These are phyloP conservation scores for Entosphenus tridentatus DNA, from an alignment of 2,113 vertebrate genomes.

Conservation along the genomic window DNA sequence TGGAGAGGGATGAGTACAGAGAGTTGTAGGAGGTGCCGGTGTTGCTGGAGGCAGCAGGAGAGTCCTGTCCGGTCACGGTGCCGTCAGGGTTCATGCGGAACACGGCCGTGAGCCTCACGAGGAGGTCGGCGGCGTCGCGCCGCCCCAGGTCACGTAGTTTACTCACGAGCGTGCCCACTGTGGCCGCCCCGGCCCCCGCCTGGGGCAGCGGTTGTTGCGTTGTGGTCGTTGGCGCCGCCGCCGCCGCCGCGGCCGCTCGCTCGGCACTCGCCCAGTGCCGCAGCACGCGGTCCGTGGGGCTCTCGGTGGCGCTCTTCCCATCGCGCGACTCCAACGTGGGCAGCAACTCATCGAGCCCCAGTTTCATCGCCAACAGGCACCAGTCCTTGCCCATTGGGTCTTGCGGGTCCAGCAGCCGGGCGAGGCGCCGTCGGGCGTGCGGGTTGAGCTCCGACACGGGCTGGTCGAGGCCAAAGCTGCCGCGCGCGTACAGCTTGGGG, in stretches of 20 bases:
- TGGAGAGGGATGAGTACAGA: slow-evolving; percentile 83
- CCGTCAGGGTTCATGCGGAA: slow-evolving; percentile 62
- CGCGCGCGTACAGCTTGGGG: slow-evolving; percentile 57
- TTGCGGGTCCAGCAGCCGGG: slow-evolving; percentile 69
- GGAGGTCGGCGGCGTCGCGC: slow-evolving; percentile 73
- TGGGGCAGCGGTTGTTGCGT: not conserved
- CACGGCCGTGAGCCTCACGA: slow-evolving; percentile 57
- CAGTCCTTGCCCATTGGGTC: slow-evolving; percentile 94
- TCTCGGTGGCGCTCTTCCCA: slow-evolving; percentile 28
- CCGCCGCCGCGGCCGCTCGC: not conserved
- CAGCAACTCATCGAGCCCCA: slow-evolving; percentile 70
- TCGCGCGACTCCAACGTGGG: slow-evolving; percentile 53
- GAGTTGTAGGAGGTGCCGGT: slow-evolving; percentile 85
- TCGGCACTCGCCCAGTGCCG: slow-evolving; percentile 42
- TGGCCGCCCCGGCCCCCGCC: slow-evolving; percentile 14
- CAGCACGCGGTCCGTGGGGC: slow-evolving; percentile 59
- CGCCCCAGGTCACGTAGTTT: slow-evolving; percentile 79
- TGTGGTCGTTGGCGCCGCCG: slow-evolving; percentile 35
- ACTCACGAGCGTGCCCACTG: slow-evolving; percentile 55
- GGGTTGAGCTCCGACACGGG: slow-evolving; percentile 55
- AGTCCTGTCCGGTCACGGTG: slow-evolving; percentile 31
- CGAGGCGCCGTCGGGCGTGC: slow-evolving; percentile 56
- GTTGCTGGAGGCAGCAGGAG: slow-evolving; percentile 58
- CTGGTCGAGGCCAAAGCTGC: slow-evolving; percentile 51
- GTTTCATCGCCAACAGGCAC: slow-evolving; percentile 95